Evolutionary conservation across 2,888 invertebrate genomes (phyloP).

Genomic region (Tuberolachnus salignus): DNA sequence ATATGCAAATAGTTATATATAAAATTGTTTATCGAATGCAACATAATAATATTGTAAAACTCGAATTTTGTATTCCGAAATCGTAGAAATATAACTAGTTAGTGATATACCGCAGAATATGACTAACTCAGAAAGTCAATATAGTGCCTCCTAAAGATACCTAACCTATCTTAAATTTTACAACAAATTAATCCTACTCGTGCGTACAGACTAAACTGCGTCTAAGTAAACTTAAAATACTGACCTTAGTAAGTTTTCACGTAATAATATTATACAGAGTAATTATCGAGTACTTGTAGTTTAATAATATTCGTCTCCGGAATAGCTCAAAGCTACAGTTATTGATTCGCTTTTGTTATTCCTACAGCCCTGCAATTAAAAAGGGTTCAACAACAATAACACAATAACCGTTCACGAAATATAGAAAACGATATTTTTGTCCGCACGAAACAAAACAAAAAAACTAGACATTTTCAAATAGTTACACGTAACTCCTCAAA

Average conservation of each 20-base stretch:
- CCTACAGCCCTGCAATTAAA: not conserved
- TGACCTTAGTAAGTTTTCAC: conserved; percentile 29
- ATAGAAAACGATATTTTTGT: too few species aligned
- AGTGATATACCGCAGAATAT: too few species aligned
- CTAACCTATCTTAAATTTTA: not conserved
- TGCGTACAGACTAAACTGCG: not conserved
- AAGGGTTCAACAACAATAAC: not conserved
- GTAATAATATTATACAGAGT: not conserved
- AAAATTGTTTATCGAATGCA: too few species aligned
- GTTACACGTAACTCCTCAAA: too few species aligned
- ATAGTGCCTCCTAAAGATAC: not conserved
- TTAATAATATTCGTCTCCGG: conserved; percentile 9
- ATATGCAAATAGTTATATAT: too few species aligned
- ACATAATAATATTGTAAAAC: too few species aligned
- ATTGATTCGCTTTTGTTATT: not conserved
- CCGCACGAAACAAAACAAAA: too few species aligned
- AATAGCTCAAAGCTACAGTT: not conserved
- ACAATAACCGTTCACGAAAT: too few species aligned
- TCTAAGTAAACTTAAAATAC: conserved; percentile 22
- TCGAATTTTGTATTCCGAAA: too few species aligned
- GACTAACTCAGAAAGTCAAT: not conserved
- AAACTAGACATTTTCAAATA: too few species aligned
- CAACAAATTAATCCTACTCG: conserved; percentile 6
- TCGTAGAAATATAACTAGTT: too few species aligned
- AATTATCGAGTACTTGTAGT: not conserved